These are phyloP conservation scores for Poecilus cupreus DNA, from an alignment of 2,888 invertebrate genomes.

Conservation along the genomic window DNA sequence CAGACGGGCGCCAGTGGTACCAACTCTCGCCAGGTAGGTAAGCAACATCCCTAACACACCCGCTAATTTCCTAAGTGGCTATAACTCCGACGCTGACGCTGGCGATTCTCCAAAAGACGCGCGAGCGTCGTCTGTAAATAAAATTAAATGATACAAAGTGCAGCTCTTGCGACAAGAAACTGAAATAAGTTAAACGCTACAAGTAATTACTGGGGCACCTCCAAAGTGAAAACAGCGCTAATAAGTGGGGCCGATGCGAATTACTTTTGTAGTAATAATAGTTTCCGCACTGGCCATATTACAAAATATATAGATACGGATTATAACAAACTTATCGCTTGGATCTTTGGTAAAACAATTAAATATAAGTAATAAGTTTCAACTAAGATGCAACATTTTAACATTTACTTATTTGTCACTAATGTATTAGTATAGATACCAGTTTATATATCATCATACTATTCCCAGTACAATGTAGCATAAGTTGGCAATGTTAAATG, in stretches of 20 bases:
- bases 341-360: too few relatives aligned
- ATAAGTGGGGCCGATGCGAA: slow-evolving; percentile 23
- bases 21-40: background rate
- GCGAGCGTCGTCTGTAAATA: slow-evolving; percentile 52
- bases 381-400: too few relatives aligned
- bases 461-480: too few relatives aligned
- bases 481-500: too few relatives aligned
- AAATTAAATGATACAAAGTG: slow-evolving; percentile 58
- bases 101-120: slow-evolving; percentile 52
- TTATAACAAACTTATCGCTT: too few relatives aligned
- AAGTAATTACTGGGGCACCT: slow-evolving; percentile 57
- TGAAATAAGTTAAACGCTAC: slow-evolving; percentile 58
- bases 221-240: slow-evolving; percentile 52
- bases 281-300: too few relatives aligned
- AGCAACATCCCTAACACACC: slow-evolving; percentile 22
- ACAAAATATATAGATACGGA: too few relatives aligned
- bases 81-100: slow-evolving; percentile 48
- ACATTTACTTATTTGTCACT: too few relatives aligned
- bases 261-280: slow-evolving; percentile 2
- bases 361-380: too few relatives aligned
- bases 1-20: slow-evolving; percentile 16
- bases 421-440: too few relatives aligned
- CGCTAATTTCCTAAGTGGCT: slow-evolving; percentile 57
- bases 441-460: too few relatives aligned
- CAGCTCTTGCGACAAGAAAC: slow-evolving; percentile 44